Conservation (phyloP, 2,888 invertebrate genomes). For the Serrognathus titanus region DNA sequence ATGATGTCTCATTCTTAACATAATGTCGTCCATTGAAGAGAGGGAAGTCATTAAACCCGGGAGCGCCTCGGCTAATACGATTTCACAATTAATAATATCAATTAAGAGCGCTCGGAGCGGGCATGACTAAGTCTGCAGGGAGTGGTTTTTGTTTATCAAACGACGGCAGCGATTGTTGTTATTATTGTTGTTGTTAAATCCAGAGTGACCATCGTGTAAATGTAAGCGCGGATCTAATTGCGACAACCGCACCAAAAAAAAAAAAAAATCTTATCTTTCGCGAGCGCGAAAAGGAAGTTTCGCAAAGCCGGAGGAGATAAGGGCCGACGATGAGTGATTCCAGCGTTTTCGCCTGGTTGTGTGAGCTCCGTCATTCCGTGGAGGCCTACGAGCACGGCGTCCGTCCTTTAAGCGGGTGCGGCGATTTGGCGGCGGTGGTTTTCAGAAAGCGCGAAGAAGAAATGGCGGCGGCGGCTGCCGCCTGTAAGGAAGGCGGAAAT, state of each 20-base stretch:
- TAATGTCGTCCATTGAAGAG: no score
- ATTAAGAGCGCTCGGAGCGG: constrained; percentile 22
- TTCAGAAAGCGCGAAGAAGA: background rate
- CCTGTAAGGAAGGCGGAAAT: constrained; percentile 12
- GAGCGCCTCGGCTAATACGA: background rate
- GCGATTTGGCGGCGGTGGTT: constrained; percentile 8
- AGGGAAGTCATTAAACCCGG: background rate
- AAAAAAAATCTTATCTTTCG: no score
- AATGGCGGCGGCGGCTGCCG: background rate
- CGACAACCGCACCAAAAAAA: no score
- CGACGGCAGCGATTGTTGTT: background rate
- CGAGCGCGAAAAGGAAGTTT: background rate
- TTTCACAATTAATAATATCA: constrained; percentile 18
- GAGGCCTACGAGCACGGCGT: constrained; percentile 40
- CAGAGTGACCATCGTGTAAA: no score
- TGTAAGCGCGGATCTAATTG: no score
- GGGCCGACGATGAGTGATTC: constrained; percentile 15
- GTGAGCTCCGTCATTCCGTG: constrained; percentile 35
- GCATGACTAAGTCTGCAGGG: constrained; percentile 14
- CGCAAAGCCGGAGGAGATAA: constrained; percentile 1
- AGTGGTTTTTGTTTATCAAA: constrained; percentile 24
- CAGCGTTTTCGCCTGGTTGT: constrained; percentile 41
- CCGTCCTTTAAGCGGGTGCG: constrained; percentile 8
- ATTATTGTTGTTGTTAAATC: background rate
- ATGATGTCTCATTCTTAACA: no score